Conservation (phyloP, 2,797 vertebrate species). For the Forpus xanthops region DNA sequence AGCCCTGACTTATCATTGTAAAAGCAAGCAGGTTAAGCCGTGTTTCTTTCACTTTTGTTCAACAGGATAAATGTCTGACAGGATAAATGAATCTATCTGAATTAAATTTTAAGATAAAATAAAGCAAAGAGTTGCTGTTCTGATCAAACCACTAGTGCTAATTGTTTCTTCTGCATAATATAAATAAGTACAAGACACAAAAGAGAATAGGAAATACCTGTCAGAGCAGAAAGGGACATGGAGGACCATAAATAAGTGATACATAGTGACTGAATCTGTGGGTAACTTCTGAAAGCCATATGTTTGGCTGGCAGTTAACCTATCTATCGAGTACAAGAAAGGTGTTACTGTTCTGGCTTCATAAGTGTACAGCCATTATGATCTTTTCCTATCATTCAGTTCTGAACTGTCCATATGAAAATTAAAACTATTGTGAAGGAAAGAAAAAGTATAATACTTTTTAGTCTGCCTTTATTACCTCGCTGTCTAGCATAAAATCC, state of each 20-base stretch:
- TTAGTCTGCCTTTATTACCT: neutral
- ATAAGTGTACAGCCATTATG: neutral
- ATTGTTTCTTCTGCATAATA: slow-evolving; percentile 46
- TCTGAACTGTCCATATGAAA: neutral
- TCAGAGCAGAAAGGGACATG: neutral
- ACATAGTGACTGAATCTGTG: neutral
- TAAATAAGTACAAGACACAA: slow-evolving; percentile 6
- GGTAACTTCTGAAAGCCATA: neutral
- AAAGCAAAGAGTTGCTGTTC: neutral
- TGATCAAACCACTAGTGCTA: slow-evolving; percentile 35
- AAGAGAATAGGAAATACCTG: neutral
- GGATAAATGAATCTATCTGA: slow-evolving; percentile 18
- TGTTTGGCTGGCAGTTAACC: neutral
- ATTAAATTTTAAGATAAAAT: slow-evolving; percentile 54
- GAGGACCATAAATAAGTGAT: slow-evolving; percentile 9
- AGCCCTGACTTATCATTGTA: slow-evolving; percentile 8
- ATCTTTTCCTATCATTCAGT: neutral
- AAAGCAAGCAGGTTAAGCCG: slow-evolving; percentile 20
- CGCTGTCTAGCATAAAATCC: neutral
- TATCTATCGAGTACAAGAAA: neutral
- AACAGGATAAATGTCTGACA: neutral
- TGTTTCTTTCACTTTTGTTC: slow-evolving; percentile 39
- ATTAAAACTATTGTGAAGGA: neutral
- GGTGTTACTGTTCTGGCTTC: neutral
- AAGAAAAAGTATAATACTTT: neutral